Evolutionary conservation across 2,888 invertebrate genomes (phyloP).

Genomic region (Pseudanteris insignis): DNA sequence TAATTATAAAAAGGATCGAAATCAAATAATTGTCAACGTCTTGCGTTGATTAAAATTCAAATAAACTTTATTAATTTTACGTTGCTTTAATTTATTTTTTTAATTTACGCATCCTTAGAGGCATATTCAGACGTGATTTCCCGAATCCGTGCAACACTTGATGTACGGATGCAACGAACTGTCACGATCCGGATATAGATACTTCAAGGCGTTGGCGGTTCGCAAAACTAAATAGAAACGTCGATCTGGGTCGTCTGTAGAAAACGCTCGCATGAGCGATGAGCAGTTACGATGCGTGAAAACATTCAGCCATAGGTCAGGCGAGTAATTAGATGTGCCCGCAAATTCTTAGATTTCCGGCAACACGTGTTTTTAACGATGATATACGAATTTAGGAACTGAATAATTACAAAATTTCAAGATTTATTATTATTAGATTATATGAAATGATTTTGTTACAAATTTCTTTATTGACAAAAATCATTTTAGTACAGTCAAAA

Average conservation of each 20-base stretch:
- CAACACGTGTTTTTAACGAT: conserved; percentile 42
- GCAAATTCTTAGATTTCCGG: conserved; percentile 54
- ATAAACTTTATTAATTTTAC: too few species aligned
- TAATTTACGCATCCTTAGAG: too few species aligned
- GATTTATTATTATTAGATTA: too few species aligned
- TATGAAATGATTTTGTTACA: too few species aligned
- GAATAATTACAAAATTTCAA: too few species aligned
- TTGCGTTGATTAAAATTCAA: too few species aligned
- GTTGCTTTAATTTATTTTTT: too few species aligned
- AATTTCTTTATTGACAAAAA: too few species aligned
- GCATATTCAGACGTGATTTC: conserved; percentile 30
- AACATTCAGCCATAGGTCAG: conserved; percentile 51
- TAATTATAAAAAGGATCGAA: too few species aligned
- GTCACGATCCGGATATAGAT: conserved; percentile 36
- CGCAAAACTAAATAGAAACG: conserved; percentile 36
- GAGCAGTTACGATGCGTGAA: conserved; percentile 47
- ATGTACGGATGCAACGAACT: conserved; percentile 32
- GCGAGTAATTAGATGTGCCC: conserved; percentile 63
- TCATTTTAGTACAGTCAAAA: too few species aligned
- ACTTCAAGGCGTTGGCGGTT: conserved; percentile 35
- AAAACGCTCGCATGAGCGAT: conserved; percentile 34
- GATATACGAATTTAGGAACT: too few species aligned
- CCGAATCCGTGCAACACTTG: conserved; percentile 30
- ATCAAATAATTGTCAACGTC: too few species aligned
- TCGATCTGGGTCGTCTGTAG: conserved; percentile 43